These are phyloP conservation scores for Phacellophora camtschatica DNA, from an alignment of 30 jellyfish, hydroid and myxozoan species.

Conservation along the genomic window DNA sequence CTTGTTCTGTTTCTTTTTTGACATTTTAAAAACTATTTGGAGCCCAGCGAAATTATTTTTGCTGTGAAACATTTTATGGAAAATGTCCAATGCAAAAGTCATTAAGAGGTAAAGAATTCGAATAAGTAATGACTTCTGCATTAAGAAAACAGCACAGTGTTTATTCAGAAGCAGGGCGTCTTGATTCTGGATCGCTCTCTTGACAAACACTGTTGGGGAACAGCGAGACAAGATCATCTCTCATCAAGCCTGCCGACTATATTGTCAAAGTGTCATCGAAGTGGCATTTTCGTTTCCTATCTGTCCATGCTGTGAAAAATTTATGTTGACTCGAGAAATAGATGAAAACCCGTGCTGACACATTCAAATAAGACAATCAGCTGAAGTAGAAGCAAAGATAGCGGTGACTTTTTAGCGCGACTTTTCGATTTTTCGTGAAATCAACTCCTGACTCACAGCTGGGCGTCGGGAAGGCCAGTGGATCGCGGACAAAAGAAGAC, in stretches of 20 bases:
- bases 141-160: constrained; percentile 46
- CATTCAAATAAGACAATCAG: constrained; percentile 39
- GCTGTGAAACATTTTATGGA: too few relatives aligned
- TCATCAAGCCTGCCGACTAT: constrained; percentile 58
- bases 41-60: too few relatives aligned
- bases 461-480: constrained; percentile 54
- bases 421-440: constrained; percentile 21
- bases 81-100: too few relatives aligned
- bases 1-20: too few relatives aligned
- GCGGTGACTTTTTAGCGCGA: constrained; percentile 26
- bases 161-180: constrained; percentile 66
- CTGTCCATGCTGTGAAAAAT: constrained; percentile 66
- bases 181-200: constrained; percentile 49
- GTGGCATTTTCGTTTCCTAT: constrained; percentile 58
- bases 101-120: too few relatives aligned
- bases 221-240: constrained; percentile 41
- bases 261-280: constrained; percentile 71
- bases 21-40: too few relatives aligned
- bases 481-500: constrained; percentile 36
- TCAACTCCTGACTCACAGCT: constrained; percentile 48
- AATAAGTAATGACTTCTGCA: background rate
- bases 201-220: constrained; percentile 54
- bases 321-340: constrained; percentile 62
- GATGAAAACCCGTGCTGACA: constrained; percentile 27
- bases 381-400: constrained; percentile 46